phyloP scores from a whole-genome alignment of 2,797 vertebrate species.

The Cirrhinus mrigala region DNA sequence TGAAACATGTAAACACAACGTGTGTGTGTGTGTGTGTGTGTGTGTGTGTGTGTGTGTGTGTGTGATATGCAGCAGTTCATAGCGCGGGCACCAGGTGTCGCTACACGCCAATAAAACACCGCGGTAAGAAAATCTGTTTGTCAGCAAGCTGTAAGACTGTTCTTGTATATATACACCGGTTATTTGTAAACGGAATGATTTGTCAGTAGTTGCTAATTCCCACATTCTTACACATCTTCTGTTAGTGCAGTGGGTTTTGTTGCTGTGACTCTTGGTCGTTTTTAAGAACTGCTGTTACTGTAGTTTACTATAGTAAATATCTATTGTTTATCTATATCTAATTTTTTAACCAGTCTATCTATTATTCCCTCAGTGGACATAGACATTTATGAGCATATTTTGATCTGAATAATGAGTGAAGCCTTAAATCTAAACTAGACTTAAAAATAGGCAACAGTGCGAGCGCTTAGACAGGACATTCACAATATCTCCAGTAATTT shows the following conservation, averaged over 20 bases:
- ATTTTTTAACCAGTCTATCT: background rate
- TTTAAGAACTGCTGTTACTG: too few species aligned
- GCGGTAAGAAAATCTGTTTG: background rate
- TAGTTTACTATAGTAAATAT: too few species aligned
- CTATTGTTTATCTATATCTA: too few species aligned
- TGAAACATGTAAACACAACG: too few species aligned
- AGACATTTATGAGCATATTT: background rate
- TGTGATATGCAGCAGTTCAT: background rate
- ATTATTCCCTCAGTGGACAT: background rate
- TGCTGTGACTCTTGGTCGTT: too few species aligned
- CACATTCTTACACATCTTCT: background rate
- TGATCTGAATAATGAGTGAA: background rate
- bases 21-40: too few species aligned
- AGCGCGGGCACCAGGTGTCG: background rate
- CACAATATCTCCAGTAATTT: too few species aligned
- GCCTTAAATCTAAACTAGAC: background rate
- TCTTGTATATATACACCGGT: background rate
- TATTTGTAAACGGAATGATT: background rate
- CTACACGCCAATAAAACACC: background rate
- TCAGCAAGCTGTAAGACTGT: background rate
- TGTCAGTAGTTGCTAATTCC: background rate
- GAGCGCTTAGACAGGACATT: too few species aligned
- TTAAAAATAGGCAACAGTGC: background rate
- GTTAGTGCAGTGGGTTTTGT: background rate
- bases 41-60: background rate